These are phyloP conservation scores for Mythimna ferrago DNA, from an alignment of 2,888 invertebrate genomes.

Conservation along the genomic window DNA sequence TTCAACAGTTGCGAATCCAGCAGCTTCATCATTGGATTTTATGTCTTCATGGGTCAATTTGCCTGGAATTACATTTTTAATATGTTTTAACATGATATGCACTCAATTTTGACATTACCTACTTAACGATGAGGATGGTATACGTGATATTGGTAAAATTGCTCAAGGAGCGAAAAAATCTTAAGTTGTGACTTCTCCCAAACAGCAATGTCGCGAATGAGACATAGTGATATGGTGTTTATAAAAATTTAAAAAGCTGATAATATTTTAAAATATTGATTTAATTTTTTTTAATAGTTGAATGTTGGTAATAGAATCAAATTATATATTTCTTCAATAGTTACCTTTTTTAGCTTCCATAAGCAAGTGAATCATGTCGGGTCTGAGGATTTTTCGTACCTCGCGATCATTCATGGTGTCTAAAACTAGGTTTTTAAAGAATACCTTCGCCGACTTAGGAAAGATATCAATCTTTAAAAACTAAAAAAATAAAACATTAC, in stretches of 20 bases:
- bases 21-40: slow-evolving; percentile 65
- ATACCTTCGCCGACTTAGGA: slow-evolving; percentile 60
- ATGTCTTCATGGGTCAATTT: slow-evolving; percentile 35
- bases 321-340: too few species aligned
- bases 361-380: slow-evolving; percentile 90
- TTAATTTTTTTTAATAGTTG: too few species aligned
- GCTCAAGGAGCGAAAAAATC: too few species aligned
- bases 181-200: too few species aligned
- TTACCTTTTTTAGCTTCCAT: slow-evolving; percentile 88
- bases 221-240: too few species aligned
- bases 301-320: too few species aligned
- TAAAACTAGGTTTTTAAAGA: slow-evolving; percentile 78
- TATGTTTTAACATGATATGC: background rate
- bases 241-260: background rate
- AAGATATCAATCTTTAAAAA: slow-evolving; percentile 67
- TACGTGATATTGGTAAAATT: too few species aligned
- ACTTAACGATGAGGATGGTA: background rate
- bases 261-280: background rate
- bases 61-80: slow-evolving; percentile 63
- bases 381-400: slow-evolving; percentile 77
- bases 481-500: slow-evolving; percentile 58
- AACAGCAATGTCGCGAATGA: too few species aligned
- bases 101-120: background rate
- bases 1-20: slow-evolving; percentile 82
- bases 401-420: slow-evolving; percentile 81